Conservation (phyloP, 2,797 vertebrate genomes). For the Phylloscopus collybita region DNA sequence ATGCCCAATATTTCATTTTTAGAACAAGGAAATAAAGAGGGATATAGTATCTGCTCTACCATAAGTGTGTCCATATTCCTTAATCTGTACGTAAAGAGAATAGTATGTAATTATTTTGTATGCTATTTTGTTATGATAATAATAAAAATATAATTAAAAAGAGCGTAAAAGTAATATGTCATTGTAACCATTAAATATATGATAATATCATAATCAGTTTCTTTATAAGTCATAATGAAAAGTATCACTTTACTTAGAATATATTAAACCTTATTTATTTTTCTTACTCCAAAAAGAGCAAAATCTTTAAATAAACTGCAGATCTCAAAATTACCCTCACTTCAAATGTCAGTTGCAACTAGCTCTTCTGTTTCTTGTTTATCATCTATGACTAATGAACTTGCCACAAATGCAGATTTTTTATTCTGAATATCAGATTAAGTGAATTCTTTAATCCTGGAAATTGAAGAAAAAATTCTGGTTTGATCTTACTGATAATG, state of each 20-base stretch:
- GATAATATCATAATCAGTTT: background rate
- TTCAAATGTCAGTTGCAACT: background rate
- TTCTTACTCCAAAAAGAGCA: background rate
- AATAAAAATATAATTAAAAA: background rate
- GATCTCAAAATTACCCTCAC: background rate
- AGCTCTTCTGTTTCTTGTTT: background rate
- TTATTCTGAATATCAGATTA: background rate
- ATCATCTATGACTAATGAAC: background rate
- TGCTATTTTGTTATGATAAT: background rate
- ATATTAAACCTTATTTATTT: background rate
- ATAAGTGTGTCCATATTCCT: background rate
- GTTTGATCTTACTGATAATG: background rate
- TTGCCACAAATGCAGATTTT: background rate
- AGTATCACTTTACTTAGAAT: background rate
- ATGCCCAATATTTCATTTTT: background rate
- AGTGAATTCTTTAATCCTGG: background rate
- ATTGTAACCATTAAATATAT: background rate
- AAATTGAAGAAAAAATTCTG: background rate
- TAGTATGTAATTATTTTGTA: background rate
- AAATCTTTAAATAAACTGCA: background rate
- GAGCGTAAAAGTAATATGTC: background rate
- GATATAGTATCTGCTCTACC: background rate
- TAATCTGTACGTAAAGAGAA: background rate
- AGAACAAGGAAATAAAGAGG: background rate
- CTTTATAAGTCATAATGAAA: background rate